Evolutionary conservation across 2,888 invertebrate genomes (phyloP).

Genomic region (Macrophya annulata): DNA sequence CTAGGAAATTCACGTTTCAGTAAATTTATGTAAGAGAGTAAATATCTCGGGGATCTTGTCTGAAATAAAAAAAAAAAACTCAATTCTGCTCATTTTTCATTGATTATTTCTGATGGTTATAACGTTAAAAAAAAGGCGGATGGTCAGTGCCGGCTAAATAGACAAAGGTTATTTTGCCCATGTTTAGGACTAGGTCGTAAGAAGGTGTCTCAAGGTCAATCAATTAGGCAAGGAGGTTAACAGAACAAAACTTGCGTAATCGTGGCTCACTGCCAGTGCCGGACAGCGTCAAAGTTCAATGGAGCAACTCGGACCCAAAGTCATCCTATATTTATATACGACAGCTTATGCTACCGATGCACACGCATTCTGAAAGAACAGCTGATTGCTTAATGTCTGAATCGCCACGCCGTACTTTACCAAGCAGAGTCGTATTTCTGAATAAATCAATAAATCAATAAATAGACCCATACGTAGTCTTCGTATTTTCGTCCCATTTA

Average conservation of each 20-base stretch:
- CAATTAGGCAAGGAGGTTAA: constrained; percentile 73
- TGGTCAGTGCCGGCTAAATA: constrained; percentile 1
- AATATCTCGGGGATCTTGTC: neutral
- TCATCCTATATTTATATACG: constrained; percentile 74
- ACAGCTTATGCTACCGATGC: constrained; percentile 59
- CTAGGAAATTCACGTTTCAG: neutral
- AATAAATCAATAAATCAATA: neutral
- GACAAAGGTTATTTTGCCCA: constrained; percentile 20
- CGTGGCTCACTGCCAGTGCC: constrained; percentile 74
- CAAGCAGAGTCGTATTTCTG: neutral
- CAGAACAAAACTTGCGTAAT: constrained; percentile 75
- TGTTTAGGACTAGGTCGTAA: constrained; percentile 63
- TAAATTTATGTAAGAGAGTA: neutral
- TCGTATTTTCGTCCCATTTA: neutral
- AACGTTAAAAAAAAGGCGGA: neutral
- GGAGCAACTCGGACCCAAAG: constrained; percentile 75
- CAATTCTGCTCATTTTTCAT: neutral
- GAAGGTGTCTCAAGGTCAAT: constrained; percentile 75
- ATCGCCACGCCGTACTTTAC: neutral
- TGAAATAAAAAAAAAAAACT: neutral
- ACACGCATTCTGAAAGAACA: constrained; percentile 38
- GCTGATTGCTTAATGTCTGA: constrained; percentile 29
- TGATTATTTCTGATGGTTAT: neutral
- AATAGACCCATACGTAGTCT: neutral
- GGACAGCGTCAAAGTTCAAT: constrained; percentile 78